phyloP scores from a whole-genome alignment of 1,140 invertebrate species.

The Chlorops oryzae region DNA sequence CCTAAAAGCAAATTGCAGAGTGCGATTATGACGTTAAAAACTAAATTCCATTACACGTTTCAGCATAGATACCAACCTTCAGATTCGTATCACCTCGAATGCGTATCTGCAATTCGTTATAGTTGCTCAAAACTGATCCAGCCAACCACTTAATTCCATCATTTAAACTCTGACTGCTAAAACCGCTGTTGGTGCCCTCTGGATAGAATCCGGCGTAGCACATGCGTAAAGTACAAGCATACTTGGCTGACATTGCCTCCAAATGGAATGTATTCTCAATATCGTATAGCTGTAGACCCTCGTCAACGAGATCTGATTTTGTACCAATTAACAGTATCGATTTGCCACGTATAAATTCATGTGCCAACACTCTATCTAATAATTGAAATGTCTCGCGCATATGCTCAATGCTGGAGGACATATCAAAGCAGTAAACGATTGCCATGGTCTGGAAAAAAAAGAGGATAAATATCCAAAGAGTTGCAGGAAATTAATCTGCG shows the following conservation, averaged over 20 bases:
- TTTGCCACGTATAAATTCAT: constrained; percentile 26
- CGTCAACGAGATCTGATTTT: constrained; percentile 16
- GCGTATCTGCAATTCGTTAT: constrained; percentile 17
- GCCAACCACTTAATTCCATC: constrained; percentile 25
- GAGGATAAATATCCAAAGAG: neutral
- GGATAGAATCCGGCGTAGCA: constrained; percentile 30
- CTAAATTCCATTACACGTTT: neutral
- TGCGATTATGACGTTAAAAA: no score
- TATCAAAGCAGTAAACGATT: constrained; percentile 36
- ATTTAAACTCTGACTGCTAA: constrained; percentile 12
- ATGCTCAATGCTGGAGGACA: constrained; percentile 14
- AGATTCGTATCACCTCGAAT: constrained; percentile 34
- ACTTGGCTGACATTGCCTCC: constrained; percentile 22
- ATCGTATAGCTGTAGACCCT: constrained; percentile 36
- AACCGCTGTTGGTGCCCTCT: neutral
- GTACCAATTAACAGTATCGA: constrained; percentile 32
- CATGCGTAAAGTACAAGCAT: constrained; percentile 22
- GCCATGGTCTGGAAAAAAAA: constrained; percentile 19
- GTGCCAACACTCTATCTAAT: constrained; percentile 19
- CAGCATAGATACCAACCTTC: no score
- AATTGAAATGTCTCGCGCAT: constrained; percentile 21
- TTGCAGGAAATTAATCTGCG: no score
- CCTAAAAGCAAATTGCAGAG: no score
- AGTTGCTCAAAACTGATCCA: constrained; percentile 19
- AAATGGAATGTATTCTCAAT: constrained; percentile 32